Evolutionary conservation across 2,113 vertebrate genomes (phyloP).

Genomic region (Pteronura brasiliensis): DNA sequence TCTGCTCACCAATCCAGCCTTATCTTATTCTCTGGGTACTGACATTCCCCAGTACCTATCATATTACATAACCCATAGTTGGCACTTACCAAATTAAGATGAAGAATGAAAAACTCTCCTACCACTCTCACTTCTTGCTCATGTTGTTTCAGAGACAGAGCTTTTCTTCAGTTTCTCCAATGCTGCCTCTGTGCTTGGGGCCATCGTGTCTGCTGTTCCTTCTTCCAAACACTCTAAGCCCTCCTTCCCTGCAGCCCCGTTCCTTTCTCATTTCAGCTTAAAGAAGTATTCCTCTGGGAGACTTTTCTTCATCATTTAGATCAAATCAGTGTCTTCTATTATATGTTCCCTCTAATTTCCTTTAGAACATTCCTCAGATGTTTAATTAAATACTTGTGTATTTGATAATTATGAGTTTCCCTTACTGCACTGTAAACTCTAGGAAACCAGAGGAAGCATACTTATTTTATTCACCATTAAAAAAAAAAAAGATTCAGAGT

Average conservation of each 20-base stretch:
- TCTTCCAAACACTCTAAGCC: neutral
- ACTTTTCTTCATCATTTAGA: neutral
- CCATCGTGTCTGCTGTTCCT: neutral
- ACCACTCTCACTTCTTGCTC: neutral
- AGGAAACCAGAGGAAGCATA: neutral
- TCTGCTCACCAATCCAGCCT: neutral
- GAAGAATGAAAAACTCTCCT: neutral
- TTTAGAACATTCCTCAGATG: neutral
- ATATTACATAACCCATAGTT: neutral
- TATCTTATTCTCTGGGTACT: neutral
- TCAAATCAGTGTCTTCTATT: neutral
- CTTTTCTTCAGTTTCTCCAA: neutral
- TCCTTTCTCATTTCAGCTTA: neutral
- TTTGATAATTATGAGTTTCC: neutral
- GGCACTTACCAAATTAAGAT: neutral
- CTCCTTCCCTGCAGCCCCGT: neutral
- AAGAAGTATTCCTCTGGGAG: neutral
- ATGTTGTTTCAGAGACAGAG: neutral
- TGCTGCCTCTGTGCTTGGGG: neutral
- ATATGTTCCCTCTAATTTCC: neutral
- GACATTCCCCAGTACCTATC: fast-evolving
- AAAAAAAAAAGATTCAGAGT: neutral
- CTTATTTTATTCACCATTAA: neutral
- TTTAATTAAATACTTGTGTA: neutral
- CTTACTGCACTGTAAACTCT: neutral